Base-by-base conservation (phyloP, 2,797 vertebrate species). In the Pangasius macronema region DNA sequence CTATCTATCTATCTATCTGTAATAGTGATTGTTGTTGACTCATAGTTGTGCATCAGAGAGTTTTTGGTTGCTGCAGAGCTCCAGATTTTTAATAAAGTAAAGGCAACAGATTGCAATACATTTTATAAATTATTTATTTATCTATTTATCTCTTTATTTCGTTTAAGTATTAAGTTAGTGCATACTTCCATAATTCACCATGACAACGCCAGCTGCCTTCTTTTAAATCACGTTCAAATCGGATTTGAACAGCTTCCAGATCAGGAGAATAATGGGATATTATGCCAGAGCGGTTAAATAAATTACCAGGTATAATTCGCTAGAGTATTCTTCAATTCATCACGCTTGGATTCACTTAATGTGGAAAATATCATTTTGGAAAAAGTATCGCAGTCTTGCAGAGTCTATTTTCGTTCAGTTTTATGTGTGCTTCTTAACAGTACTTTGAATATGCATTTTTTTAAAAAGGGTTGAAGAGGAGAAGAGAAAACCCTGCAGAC, bases 281-380 rank as follows among this genome's bases (percentile, higher is more conserved):
- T 85, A 92, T 63, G 87, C 88, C 88, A 27, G 86, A 92, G 63
- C 89, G 85, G 84, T 90, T 77, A 55, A 92, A 87, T 88, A 88
- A 93, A 92, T 87, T 89, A 86, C 85, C 86, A 88, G 89, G 91
- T 91, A 76, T 88, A 93, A 93, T 93, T 91, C 90, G 88, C 89
- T 91, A 8, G 70, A 57, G 86, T 91, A 87, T 86, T 89, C 87
- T 91, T 92, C 92, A 91, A 93, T 93, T 93, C 81, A 92, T 89
- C 88, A 91, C 88, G 61, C 86, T 89, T 72, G 85, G 89, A 92
- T 92, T 91, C 63, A 92, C 92, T 92, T 91, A 92, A 92, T 90
- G 89, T 81, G 72, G 90, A 87, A 93, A 93, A 93, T 90, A 90
- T 65, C 53, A 82, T 86, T 89, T 79, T 49, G 84, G 49, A 53